Conservation (phyloP, 2,888 invertebrate species). For the Pasiphila rectangulata region DNA sequence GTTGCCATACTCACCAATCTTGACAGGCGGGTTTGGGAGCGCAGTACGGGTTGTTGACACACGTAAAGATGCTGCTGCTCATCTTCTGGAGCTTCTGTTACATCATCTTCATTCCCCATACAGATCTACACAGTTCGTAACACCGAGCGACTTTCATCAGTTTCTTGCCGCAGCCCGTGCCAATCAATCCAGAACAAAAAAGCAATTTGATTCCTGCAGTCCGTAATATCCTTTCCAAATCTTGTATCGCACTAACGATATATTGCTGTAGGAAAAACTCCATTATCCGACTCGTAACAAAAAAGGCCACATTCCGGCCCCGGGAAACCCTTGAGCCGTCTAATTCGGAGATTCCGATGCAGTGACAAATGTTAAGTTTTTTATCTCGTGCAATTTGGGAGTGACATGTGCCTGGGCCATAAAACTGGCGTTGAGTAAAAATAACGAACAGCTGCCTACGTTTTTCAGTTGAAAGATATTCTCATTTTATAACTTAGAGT, state of each 20-base stretch:
- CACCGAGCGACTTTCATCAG: too few species aligned
- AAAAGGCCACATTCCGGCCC: slow-evolving; percentile 59
- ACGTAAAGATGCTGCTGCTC: too few species aligned
- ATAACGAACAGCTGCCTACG: too few species aligned
- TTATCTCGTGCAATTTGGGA: slow-evolving; percentile 49
- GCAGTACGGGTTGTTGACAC: too few species aligned
- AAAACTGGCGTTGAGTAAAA: slow-evolving; percentile 14
- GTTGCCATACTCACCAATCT: too few species aligned
- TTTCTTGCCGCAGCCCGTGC: too few species aligned
- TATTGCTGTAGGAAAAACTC: slow-evolving; percentile 39
- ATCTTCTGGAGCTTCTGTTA: too few species aligned
- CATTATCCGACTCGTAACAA: slow-evolving; percentile 52
- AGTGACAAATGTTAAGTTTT: slow-evolving; percentile 78
- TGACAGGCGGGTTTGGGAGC: too few species aligned
- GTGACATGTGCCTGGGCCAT: slow-evolving; percentile 40
- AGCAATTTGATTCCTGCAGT: slow-evolving; percentile 27
- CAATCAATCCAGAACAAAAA: slow-evolving; percentile 15
- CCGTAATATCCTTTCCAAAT: slow-evolving; percentile 33
- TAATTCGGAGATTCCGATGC: slow-evolving; percentile 77
- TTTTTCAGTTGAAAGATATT: too few species aligned
- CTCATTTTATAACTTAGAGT: too few species aligned
- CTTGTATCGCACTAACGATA: slow-evolving; percentile 36
- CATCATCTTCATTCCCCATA: too few species aligned
- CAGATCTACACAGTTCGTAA: too few species aligned
- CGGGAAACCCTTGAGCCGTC: slow-evolving; percentile 57